Conservation (phyloP, 1,140 invertebrate species). For the Caenorhabditis latens region DNA sequence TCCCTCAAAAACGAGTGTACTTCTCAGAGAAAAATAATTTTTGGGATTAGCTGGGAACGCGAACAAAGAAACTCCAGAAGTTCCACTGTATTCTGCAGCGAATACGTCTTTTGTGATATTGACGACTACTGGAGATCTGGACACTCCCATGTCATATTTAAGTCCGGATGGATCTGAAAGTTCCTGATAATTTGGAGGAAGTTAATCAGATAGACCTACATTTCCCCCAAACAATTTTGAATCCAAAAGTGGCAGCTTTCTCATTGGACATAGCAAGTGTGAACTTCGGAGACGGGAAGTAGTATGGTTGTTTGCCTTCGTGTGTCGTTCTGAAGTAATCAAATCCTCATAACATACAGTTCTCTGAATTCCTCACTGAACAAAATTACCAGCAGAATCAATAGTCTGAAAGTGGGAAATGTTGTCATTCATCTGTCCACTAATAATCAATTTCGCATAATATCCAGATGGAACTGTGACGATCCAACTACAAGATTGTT, state of each 20-base stretch:
- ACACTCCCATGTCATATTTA: background rate
- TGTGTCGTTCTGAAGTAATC: background rate
- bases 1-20: background rate
- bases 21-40: conserved; percentile 3
- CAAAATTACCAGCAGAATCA: background rate
- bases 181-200: background rate
- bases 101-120: conserved; percentile 4
- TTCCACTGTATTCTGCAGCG: background rate
- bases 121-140: background rate
- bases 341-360: background rate
- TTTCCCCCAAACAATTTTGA: background rate
- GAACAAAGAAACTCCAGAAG: background rate
- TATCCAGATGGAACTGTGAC: background rate
- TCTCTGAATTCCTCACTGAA: background rate
- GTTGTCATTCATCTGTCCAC: background rate
- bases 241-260: background rate
- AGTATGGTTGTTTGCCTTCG: background rate
- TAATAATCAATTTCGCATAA: background rate
- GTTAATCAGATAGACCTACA: background rate
- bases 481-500: background rate
- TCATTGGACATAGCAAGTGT: background rate
- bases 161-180: background rate
- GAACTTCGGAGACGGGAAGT: conserved; percentile 24
- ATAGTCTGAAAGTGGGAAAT: background rate
- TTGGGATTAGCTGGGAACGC: background rate